Evolutionary conservation across 2,797 vertebrate genomes (phyloP).

Genomic region (Pangasius mekongensis): DNA sequence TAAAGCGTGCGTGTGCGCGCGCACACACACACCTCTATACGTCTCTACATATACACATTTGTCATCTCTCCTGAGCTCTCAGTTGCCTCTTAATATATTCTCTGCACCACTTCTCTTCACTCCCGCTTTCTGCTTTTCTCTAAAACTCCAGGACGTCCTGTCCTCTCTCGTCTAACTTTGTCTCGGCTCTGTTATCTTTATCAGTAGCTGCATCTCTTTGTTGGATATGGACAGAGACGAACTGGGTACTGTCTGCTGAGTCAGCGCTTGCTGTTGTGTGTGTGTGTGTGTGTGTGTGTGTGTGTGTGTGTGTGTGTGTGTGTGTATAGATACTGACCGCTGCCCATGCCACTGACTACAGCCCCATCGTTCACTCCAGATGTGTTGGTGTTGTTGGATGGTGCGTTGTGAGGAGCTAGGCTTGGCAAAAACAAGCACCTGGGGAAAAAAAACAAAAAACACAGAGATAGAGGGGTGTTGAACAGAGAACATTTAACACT

Average conservation of each 20-base stretch:
- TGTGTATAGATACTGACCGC: slow-evolving; percentile 76
- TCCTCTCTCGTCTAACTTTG: not conserved
- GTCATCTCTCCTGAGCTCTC: not conserved
- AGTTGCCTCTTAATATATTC: not conserved
- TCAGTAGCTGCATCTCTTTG: not conserved
- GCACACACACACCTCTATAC: slow-evolving; percentile 9
- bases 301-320: not conserved
- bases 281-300: slow-evolving; percentile 26
- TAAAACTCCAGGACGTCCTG: not conserved
- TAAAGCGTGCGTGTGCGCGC: not conserved
- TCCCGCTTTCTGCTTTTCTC: not conserved
- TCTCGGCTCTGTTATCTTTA: not conserved
- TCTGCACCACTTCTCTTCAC: not conserved
- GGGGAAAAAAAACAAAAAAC: not conserved
- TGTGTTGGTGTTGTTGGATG: slow-evolving; percentile 86
- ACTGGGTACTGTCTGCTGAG: not conserved
- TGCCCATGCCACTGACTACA: slow-evolving; percentile 92
- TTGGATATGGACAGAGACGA: not conserved
- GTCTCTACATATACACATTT: not conserved
- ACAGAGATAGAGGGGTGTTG: not conserved
- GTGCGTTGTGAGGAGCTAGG: slow-evolving; percentile 93
- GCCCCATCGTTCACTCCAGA: slow-evolving; percentile 89
- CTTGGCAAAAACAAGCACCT: slow-evolving; percentile 97
- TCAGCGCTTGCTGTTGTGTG: not conserved
- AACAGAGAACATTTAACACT: not conserved